Percentiles rank a stretch among this genome's conserved stretches.
Conservation (phyloP, 2,113 vertebrate species). For the Podilymbus podiceps region DNA sequence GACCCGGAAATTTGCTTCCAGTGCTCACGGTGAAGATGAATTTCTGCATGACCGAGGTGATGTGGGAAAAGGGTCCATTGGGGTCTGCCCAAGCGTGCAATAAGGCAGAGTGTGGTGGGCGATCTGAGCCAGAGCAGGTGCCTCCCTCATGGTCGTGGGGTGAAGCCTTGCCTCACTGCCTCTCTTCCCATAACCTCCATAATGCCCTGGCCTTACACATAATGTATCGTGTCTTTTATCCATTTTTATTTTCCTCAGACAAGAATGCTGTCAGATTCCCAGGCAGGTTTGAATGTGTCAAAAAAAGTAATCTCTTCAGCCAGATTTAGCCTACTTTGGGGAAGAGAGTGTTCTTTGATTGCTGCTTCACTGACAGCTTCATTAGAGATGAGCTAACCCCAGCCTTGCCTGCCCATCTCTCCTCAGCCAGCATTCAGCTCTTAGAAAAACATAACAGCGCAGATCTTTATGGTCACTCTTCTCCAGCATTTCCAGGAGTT, state of each 20-base stretch:
- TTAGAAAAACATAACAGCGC: background rate
- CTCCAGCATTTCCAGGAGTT: background rate
- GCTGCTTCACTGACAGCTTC: constrained; percentile 42
- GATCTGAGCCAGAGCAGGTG: background rate
- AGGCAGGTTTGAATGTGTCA: constrained; percentile 46
- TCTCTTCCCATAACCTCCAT: background rate
- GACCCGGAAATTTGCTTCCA: background rate
- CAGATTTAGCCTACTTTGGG: constrained; percentile 43
- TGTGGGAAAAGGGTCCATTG: background rate
- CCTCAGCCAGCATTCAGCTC: background rate
- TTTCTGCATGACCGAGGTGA: background rate
- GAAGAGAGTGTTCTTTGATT: background rate
- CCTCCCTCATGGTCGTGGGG: background rate
- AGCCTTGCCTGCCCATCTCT: background rate
- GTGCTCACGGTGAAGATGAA: accelerated
- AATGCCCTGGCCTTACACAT: background rate
- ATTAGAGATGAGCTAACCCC: constrained; percentile 15
- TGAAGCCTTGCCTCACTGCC: background rate
- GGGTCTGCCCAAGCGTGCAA: accelerated
- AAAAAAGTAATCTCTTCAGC: constrained; percentile 22
- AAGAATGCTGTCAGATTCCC: constrained; percentile 29
- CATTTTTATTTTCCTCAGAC: background rate
- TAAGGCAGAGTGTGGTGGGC: background rate
- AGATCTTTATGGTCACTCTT: background rate
- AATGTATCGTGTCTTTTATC: background rate